These are phyloP conservation scores for Leptopterna dolabrata DNA, from an alignment of 2,888 invertebrate species.

Conservation along the genomic window DNA sequence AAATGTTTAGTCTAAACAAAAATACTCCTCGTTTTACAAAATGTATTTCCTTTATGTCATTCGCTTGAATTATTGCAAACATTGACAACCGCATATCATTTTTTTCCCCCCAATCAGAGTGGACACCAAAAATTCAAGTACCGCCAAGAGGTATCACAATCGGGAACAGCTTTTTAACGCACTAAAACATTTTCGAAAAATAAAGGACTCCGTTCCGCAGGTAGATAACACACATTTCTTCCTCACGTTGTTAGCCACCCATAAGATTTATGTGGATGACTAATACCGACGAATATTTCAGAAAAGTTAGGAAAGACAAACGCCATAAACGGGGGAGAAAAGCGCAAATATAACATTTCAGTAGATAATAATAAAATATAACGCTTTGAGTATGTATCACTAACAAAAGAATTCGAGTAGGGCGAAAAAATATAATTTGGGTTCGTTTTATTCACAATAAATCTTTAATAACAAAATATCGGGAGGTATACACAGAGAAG, in stretches of 20 bases:
- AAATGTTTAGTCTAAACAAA: slow-evolving; percentile 41
- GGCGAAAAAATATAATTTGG: too few relatives aligned
- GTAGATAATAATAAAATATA: too few relatives aligned
- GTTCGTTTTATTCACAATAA: too few relatives aligned
- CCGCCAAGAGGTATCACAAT: slow-evolving; percentile 5
- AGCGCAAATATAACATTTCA: too few relatives aligned
- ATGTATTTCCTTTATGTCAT: neutral
- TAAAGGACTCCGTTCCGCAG: neutral
- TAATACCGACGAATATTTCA: neutral
- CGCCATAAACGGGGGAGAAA: too few relatives aligned
- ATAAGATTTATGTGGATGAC: slow-evolving; percentile 6
- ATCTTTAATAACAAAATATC: too few relatives aligned
- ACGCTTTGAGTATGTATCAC: too few relatives aligned
- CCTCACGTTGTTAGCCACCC: neutral
- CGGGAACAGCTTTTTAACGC: neutral
- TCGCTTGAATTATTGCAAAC: neutral
- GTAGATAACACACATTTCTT: neutral
- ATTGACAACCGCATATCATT: neutral
- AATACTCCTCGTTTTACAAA: slow-evolving; percentile 30
- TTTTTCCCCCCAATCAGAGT: neutral
- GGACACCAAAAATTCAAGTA: neutral
- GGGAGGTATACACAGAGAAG: too few relatives aligned
- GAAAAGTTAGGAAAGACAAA: too few relatives aligned
- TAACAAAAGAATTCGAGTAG: too few relatives aligned
- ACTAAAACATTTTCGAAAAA: neutral